Evolutionary conservation across 1,140 invertebrate genomes (phyloP), one percentile per base, ranked within the genome.

Genomic region (Lasaia peninsularis): DNA sequence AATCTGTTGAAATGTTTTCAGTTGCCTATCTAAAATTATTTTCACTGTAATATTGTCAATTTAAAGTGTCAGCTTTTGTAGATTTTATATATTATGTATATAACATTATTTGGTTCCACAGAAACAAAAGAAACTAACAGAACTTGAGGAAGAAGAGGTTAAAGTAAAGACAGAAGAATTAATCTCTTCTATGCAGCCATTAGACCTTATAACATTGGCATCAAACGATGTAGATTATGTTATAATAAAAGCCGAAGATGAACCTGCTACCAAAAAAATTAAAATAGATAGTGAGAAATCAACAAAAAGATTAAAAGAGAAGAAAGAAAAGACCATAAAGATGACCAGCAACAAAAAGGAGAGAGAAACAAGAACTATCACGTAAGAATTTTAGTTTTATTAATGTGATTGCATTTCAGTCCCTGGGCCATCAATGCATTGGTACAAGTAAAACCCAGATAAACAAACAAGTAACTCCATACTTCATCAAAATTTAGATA

Each of bases 221-320:
- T 76, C 71, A 0, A 62, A 77, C 1, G 75, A 86, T 20, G 79
- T 82, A 14, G 78, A 76, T 35, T 84, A 82, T 28, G 83, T 86
- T 18, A 86, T 86, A 7, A 73, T 82, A 1, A 82, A 61, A 9
- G 28, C 51, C 0, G 51, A 58, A 2, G 52, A 52, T 1, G 44
- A 54, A 12, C 62, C 51, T 0, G 34, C 55, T 14, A 4, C 48
- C 2, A 61, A 56, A 40, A 53, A 44, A 32, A 8, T 9, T 24
- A 68, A 72, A n/a, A 60, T 52, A 21, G 50, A 68, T 31, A 59
- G 67, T 40, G 44, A 53, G 3, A 34, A 56, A 44, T 20, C 40
- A 10, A 44, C 20, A 8, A 44, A 44, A 10, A 20, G 8, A 18
- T 20, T 8, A 20, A 44, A 18, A 11, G 8, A 4, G 8, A 44